These are phyloP conservation scores for Rhagologus leucostigma DNA, from an alignment of 2,113 vertebrate genomes.

Conservation along the genomic window DNA sequence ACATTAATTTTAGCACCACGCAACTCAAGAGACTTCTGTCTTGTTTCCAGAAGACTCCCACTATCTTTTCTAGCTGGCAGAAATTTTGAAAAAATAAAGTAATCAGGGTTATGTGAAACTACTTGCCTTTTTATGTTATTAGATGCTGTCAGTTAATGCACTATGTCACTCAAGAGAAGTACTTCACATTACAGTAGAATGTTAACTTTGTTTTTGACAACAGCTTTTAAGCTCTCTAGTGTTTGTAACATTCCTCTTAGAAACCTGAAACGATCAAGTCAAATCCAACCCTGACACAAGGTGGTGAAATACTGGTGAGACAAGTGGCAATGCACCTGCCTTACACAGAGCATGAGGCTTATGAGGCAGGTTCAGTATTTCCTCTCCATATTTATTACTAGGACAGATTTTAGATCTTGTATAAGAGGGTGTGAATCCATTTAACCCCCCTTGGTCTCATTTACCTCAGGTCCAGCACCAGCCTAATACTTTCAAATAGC, in stretches of 20 bases:
- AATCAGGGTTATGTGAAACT: background rate
- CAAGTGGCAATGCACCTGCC: background rate
- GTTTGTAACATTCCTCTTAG: background rate
- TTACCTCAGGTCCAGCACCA: background rate
- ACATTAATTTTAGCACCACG: conserved; percentile 47
- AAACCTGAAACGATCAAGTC: background rate
- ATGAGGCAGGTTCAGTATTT: background rate
- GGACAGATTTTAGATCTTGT: background rate
- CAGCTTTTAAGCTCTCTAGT: background rate
- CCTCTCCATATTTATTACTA: background rate
- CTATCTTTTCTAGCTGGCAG: conserved; percentile 16
- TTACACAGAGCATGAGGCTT: background rate
- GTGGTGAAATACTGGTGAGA: background rate
- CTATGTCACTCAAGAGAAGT: background rate
- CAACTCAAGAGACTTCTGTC: conserved; percentile 37
- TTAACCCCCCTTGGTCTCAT: background rate
- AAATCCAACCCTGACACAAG: background rate
- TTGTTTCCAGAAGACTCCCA: conserved; percentile 10
- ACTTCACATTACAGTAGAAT: background rate
- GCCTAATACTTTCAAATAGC: background rate
- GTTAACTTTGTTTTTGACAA: background rate
- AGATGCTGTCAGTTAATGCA: background rate
- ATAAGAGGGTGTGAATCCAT: background rate
- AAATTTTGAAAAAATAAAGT: conserved; percentile 35
- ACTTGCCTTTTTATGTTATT: conserved; percentile 34